Conservation (phyloP, 2,888 invertebrate species). For the Helicoverpa assulta region DNA sequence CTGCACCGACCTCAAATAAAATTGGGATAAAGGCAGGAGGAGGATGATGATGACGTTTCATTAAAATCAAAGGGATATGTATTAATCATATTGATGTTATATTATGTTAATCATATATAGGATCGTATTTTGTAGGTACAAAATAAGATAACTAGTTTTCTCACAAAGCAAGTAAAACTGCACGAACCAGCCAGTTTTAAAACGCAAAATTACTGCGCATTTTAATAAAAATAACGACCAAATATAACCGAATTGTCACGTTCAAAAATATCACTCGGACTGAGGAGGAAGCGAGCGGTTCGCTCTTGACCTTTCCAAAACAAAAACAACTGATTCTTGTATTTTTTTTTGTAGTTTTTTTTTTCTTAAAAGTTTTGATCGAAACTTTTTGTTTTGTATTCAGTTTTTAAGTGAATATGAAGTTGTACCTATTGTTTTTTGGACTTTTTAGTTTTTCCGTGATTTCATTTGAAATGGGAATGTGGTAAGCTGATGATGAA, state of each 20-base stretch:
- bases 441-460: not conserved
- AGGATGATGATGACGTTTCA: too few relatives aligned
- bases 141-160: not conserved
- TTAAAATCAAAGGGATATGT: too few relatives aligned
- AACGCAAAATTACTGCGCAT: not conserved
- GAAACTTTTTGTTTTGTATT: too few relatives aligned
- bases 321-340: conserved; percentile 28
- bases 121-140: too few relatives aligned
- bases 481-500: too few relatives aligned
- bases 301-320: conserved; percentile 39
- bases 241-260: conserved; percentile 44
- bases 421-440: not conserved
- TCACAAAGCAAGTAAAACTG: not conserved
- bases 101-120: too few relatives aligned
- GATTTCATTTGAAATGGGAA: not conserved
- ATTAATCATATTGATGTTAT: too few relatives aligned
- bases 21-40: too few relatives aligned
- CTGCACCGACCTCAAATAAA: too few relatives aligned
- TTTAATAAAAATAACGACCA: conserved; percentile 17
- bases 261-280: conserved; percentile 34
- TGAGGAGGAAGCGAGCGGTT: conserved; percentile 43
- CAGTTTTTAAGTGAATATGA: not conserved
- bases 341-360: conserved; percentile 16
- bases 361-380: too few relatives aligned
- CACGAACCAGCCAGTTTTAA: not conserved